Evolutionary conservation across 1,140 invertebrate species (phyloP).

Genomic region (Steinernema feltiae): DNA sequence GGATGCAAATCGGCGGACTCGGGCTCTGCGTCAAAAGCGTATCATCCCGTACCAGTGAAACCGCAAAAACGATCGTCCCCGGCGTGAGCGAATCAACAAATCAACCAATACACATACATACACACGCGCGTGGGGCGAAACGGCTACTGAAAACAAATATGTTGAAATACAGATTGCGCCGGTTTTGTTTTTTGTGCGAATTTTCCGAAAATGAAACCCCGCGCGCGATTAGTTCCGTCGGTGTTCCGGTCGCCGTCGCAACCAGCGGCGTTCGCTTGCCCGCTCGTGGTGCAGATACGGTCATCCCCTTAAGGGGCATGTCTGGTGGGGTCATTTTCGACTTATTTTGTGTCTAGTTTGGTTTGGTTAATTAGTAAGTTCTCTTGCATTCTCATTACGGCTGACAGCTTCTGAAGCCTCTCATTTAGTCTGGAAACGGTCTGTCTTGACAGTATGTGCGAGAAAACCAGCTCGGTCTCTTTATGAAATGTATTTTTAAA

Average conservation of each 20-base stretch:
- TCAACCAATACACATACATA: conserved; percentile 3
- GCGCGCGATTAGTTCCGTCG: not conserved
- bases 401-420: too few species aligned
- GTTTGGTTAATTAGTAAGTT: too few species aligned
- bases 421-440: not conserved
- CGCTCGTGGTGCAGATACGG: too few species aligned
- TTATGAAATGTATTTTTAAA: conserved; percentile 14
- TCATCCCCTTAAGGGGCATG: not conserved
- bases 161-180: conserved; percentile 12
- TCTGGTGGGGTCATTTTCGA: not conserved
- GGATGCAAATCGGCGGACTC: conserved; percentile 4
- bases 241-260: not conserved
- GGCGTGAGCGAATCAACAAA: conserved; percentile 13
- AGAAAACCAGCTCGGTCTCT: conserved; percentile 2
- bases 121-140: not conserved
- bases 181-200: not conserved
- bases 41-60: conserved; percentile 15
- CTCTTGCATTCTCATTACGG: too few species aligned
- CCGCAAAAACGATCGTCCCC: conserved; percentile 12
- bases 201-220: too few species aligned
- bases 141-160: conserved; percentile 15
- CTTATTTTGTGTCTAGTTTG: not conserved
- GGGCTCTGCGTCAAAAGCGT: conserved; percentile 13
- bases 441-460: conserved; percentile 6
- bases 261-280: not conserved